Evolutionary conservation across 2,888 invertebrate genomes (phyloP), one percentile per base, ranked within the genome.

Genomic region (Hydrotaea cyrtoneurina): DNA sequence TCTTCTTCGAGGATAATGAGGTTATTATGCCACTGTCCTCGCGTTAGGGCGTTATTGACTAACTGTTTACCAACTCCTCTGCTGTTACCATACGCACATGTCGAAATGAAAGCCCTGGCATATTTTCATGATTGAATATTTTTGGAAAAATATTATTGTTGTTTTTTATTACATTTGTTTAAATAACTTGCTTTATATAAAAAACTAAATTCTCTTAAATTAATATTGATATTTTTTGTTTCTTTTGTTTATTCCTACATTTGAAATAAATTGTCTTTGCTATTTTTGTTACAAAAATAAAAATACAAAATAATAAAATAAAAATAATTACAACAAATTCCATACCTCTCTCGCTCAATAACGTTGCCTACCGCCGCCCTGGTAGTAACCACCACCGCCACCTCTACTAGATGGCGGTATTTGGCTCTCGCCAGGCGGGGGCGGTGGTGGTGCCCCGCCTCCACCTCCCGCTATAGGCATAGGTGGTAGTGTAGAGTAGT

Each of bases 331-430:
- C 69, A 69, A 69, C 69, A 69, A 62, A 62, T 69, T 46, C 39
- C 23, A 46, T 46, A 69, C 43, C 69, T 23, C 46, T 46, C 46
- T 11, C 43, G 59, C 46, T 79, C 83, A 86, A 78, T 86, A 86
- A 53, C 88, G 88, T 59, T 85, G 84, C 36, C 85, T 64, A 36
- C 73, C 80, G 2, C 74, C 76, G 2, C 87, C 86, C 15, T 86
- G 87, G 69, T 87, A 88, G 36, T 88, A 88, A 19, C 85, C 80
- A 43, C 82, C 76, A 46, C 82, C 78, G n/a, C 86, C 84, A 10
- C 83, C 79, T 10, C 84, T 43, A 57, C 57, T 74, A 10, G 76
- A 4, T 17, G 85, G 78, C 19, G 78, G 78, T 8, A 50, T 64
- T 46, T 77, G 75, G 5, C 26, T 15, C 1, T 78, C 86, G 15